Evolutionary conservation across 2,888 invertebrate genomes (phyloP).

Genomic region (Cyaniris semiargus): DNA sequence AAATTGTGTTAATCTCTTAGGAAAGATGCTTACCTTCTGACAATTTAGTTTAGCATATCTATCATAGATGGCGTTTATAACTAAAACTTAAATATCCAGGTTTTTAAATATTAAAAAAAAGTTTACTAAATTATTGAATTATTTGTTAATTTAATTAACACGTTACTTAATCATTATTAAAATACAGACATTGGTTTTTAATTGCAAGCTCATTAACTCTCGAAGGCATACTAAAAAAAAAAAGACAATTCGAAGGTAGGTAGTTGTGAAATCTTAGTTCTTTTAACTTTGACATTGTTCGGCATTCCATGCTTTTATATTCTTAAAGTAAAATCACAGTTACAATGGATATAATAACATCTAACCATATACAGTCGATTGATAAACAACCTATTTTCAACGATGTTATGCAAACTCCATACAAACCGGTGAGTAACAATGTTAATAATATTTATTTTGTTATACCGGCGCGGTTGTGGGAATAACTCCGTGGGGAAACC

Average conservation of each 20-base stretch:
- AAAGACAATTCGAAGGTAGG: background rate
- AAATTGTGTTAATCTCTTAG: background rate
- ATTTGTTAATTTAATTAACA: background rate
- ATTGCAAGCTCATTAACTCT: background rate
- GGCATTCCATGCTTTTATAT: background rate
- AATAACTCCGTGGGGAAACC: background rate
- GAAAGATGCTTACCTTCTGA: background rate
- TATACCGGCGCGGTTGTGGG: background rate
- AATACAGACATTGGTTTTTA: background rate
- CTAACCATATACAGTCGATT: background rate
- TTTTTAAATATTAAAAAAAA: background rate
- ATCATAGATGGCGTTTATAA: background rate
- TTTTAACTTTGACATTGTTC: background rate
- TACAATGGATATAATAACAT: slow-evolving; percentile 23
- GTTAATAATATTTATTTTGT: background rate
- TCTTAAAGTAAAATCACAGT: background rate
- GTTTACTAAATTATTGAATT: background rate
- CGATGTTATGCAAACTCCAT: slow-evolving; percentile 30
- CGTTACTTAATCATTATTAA: background rate
- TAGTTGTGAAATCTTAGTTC: background rate
- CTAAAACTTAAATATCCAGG: background rate
- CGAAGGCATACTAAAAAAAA: background rate
- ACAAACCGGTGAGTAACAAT: slow-evolving; percentile 3
- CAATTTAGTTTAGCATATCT: background rate
- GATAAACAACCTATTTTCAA: slow-evolving; percentile 16